Evolutionary conservation across 2,888 invertebrate genomes (phyloP).

Genomic region (Coelopa pilipes): DNA sequence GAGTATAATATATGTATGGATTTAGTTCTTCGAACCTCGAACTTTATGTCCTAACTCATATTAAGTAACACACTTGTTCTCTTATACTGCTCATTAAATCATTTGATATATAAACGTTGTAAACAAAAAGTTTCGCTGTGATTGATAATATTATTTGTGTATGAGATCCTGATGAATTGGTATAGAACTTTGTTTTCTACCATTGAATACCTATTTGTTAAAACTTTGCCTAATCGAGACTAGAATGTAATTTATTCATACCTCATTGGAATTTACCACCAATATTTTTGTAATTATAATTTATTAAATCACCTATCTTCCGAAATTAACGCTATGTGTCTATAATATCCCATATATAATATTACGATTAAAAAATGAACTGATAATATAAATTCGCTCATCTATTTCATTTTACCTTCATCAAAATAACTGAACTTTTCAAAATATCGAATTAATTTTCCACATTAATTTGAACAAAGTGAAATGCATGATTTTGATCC

Average conservation of each 20-base stretch:
- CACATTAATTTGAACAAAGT: slow-evolving; percentile 31
- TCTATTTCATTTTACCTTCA: slow-evolving; percentile 19
- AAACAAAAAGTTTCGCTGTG: neutral
- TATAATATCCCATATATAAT: neutral
- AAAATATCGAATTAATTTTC: slow-evolving; percentile 17
- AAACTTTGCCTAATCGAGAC: slow-evolving; percentile 41
- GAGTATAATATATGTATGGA: too few relatives aligned
- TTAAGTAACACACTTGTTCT: neutral
- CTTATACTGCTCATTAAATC: neutral
- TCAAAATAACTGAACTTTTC: slow-evolving; percentile 1
- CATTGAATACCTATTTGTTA: slow-evolving; percentile 33
- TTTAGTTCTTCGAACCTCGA: too few relatives aligned
- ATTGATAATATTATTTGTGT: neutral
- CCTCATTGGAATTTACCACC: neutral
- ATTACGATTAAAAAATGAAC: slow-evolving; percentile 13
- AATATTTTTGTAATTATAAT: slow-evolving; percentile 22
- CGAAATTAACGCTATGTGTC: slow-evolving; percentile 18
- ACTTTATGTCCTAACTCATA: too few relatives aligned
- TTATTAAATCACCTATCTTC: slow-evolving; percentile 5
- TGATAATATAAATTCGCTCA: slow-evolving; percentile 19
- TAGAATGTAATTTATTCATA: slow-evolving; percentile 20
- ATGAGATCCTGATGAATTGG: neutral
- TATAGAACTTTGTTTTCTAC: slow-evolving; percentile 1
- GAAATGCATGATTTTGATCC: slow-evolving; percentile 65
- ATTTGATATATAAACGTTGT: too few relatives aligned